Conservation (phyloP, 92 coral and sea anemone genomes). For the Epizoanthus rinbou region DNA sequence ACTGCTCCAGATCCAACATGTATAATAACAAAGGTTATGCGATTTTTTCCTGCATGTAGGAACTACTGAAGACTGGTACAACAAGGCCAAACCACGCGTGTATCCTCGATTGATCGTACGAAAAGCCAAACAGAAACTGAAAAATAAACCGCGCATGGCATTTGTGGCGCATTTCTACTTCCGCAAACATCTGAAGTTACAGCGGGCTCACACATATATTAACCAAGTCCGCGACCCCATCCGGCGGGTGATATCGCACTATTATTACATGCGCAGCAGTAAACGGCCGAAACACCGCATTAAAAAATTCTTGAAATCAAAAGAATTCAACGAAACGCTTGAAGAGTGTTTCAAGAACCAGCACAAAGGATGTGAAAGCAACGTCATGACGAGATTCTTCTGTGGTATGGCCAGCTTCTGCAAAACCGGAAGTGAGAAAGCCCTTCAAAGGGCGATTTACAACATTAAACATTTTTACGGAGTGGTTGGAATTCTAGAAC, state of each 20-base stretch:
- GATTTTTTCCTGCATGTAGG: constrained; percentile 47
- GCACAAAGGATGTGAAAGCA: constrained; percentile 85
- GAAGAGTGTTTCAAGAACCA: constrained; percentile 72
- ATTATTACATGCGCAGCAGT: constrained; percentile 76
- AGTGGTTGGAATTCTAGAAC: constrained; percentile 78
- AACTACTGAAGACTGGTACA: constrained; percentile 96
- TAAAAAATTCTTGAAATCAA: constrained; percentile 61
- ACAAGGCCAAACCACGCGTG: constrained; percentile 54
- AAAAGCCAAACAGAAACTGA: constrained; percentile 58
- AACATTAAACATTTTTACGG: constrained; percentile 81
- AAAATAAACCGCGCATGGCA: constrained; percentile 60
- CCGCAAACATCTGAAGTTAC: constrained; percentile 60
- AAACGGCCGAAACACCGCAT: constrained; percentile 70
- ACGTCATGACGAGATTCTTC: constrained; percentile 91
- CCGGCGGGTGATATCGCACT: constrained; percentile 90
- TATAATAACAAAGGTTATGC: too few relatives aligned
- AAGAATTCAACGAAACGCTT: constrained; percentile 71
- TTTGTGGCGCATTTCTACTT: constrained; percentile 94
- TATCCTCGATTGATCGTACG: constrained; percentile 74
- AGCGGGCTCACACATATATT: constrained; percentile 82
- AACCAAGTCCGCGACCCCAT: constrained; percentile 94
- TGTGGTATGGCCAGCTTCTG: constrained; percentile 87
- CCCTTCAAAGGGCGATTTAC: constrained; percentile 74
- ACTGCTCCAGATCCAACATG: too few relatives aligned
- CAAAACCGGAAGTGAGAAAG: constrained; percentile 64